A percentile compares a stretch with the other conserved stretches of the same genome.
phyloP scores from a whole-genome alignment of 2,797 vertebrate genomes.

The Sardinella longiceps region DNA sequence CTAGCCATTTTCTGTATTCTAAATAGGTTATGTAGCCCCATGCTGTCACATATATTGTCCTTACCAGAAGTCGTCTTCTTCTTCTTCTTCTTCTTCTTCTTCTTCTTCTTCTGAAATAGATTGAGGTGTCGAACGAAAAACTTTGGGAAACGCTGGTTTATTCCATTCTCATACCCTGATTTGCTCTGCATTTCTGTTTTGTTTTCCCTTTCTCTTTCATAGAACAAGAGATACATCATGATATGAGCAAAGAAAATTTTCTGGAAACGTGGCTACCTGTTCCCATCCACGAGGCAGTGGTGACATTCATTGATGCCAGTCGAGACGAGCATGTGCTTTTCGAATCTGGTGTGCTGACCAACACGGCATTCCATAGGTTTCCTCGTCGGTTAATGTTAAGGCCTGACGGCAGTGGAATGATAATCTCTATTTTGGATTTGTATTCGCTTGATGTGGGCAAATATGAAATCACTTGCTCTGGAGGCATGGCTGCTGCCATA shows the following conservation, averaged over 20 bases:
- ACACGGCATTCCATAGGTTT: neutral
- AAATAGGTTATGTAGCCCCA: too few species aligned
- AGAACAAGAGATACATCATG: neutral
- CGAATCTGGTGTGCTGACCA: neutral
- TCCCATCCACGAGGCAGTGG: neutral
- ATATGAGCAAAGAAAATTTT: neutral
- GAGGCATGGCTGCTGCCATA: neutral
- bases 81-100: too few species aligned
- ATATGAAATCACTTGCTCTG: neutral
- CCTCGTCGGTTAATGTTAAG: too few species aligned
- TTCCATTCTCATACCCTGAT: too few species aligned
- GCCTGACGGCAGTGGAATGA: too few species aligned
- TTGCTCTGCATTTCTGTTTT: neutral
- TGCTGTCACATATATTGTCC: too few species aligned
- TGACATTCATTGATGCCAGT: neutral
- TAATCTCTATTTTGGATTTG: neutral
- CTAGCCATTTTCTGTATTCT: too few species aligned
- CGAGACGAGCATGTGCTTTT: neutral
- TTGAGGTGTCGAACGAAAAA: too few species aligned
- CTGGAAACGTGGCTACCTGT: neutral
- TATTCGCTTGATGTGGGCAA: neutral
- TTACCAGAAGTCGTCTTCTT: too few species aligned
- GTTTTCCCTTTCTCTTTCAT: too few species aligned
- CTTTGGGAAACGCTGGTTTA: too few species aligned
- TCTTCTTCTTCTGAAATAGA: too few species aligned